Conservation (phyloP, 2,797 vertebrate species). For the Arrhamphus sclerolepis region DNA sequence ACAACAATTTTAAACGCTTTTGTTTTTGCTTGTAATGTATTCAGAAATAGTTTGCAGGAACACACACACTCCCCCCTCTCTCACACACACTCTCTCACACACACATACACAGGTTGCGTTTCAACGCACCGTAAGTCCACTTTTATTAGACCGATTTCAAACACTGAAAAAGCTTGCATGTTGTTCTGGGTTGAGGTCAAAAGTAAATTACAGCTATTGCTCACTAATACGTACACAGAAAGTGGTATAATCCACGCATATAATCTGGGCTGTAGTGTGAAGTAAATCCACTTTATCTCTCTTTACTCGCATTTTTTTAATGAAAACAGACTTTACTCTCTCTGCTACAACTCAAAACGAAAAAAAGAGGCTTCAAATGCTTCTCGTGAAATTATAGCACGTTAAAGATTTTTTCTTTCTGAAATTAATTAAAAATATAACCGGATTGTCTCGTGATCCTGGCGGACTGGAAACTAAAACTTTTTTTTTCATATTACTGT, state of each 20-base stretch:
- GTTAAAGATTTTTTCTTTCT: background rate
- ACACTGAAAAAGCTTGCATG: background rate
- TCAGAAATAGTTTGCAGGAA: constrained; percentile 10
- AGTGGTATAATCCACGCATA: constrained; percentile 55
- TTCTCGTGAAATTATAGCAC: too few species aligned
- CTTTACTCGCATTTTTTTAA: constrained; percentile 24
- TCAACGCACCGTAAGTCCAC: constrained; percentile 7
- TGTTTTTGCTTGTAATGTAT: constrained; percentile 20
- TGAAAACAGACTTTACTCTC: constrained; percentile 11
- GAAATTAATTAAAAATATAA: constrained; percentile 1
- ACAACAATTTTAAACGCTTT: constrained; percentile 11
- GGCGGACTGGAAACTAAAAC: background rate
- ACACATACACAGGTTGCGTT: constrained; percentile 16
- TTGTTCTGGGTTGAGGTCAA: background rate
- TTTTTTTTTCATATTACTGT: background rate
- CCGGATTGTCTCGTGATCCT: background rate
- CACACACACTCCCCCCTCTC: constrained; percentile 8
- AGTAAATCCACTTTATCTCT: constrained; percentile 50
- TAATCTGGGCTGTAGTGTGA: constrained; percentile 51
- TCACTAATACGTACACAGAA: constrained; percentile 25
- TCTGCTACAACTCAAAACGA: constrained; percentile 11
- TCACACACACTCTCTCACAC: background rate
- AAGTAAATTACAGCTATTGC: constrained; percentile 28
- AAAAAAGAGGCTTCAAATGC: too few species aligned
- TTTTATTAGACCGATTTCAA: constrained; percentile 10